phyloP scores from a whole-genome alignment of 2,113 vertebrate species.

The Gasterosteus nipponicus region DNA sequence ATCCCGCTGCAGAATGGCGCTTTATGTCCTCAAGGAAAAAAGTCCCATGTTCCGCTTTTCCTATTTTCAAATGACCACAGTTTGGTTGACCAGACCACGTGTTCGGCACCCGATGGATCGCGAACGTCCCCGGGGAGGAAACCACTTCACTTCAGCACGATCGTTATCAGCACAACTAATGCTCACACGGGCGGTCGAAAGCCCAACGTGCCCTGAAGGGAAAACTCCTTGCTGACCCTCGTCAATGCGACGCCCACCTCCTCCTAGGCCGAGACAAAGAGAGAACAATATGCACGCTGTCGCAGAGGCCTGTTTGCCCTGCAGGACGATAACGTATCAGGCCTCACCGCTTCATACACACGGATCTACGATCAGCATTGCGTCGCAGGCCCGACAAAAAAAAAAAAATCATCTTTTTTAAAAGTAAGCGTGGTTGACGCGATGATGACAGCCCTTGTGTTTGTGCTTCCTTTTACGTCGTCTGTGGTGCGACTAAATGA shows the following conservation, averaged over 20 bases:
- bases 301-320: slow-evolving; percentile 13
- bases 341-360: slow-evolving; percentile 1
- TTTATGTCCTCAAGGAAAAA: slow-evolving; percentile 28
- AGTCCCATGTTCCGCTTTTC: slow-evolving; percentile 1
- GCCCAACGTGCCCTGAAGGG: slow-evolving; percentile 26
- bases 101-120: slow-evolving; percentile 58
- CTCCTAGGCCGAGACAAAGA: slow-evolving; percentile 16
- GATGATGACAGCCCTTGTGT: slow-evolving; percentile 40
- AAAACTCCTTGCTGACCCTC: no score
- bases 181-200: slow-evolving; percentile 17
- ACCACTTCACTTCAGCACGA: slow-evolving; percentile 32
- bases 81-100: background rate
- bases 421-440: slow-evolving; percentile 13
- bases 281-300: slow-evolving; percentile 9
- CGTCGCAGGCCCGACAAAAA: background rate
- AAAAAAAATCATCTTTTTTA: background rate
- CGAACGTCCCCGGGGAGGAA: background rate
- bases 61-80: background rate
- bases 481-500: slow-evolving; percentile 45
- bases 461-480: slow-evolving; percentile 26
- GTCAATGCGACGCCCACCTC: slow-evolving; percentile 32
- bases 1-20: slow-evolving; percentile 8
- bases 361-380: background rate
- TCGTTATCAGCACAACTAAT: slow-evolving; percentile 34
- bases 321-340: slow-evolving; percentile 17